These are phyloP conservation scores for Aporophyla lueneburgensis DNA, from an alignment of 2,888 invertebrate genomes.

Conservation along the genomic window DNA sequence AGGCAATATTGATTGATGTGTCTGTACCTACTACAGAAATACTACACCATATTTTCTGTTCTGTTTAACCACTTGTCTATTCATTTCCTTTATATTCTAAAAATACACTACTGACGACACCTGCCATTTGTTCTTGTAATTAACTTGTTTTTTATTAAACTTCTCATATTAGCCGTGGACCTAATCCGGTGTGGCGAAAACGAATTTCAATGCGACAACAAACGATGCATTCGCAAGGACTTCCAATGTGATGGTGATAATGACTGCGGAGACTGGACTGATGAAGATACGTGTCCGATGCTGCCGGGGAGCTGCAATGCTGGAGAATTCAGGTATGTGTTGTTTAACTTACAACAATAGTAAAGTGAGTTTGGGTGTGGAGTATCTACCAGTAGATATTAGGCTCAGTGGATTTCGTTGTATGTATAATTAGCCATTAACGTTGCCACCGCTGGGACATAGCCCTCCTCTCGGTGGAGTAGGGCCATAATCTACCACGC, in stretches of 20 bases:
- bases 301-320: constrained; percentile 92
- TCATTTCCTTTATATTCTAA: not conserved
- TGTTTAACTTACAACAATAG: not conserved
- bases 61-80: not conserved
- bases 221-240: constrained; percentile 93
- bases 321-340: constrained; percentile 93
- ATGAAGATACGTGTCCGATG: constrained; percentile 94
- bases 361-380: not conserved
- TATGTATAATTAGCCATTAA: not conserved
- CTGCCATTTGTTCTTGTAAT: not conserved
- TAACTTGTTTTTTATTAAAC: not conserved
- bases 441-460: too few species aligned
- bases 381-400: not conserved
- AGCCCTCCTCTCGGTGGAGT: too few species aligned
- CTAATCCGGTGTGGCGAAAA: constrained; percentile 93
- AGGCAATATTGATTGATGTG: not conserved
- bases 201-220: constrained; percentile 94
- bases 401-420: not conserved
- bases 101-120: not conserved
- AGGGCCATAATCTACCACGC: too few species aligned
- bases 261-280: constrained; percentile 97
- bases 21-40: too few species aligned
- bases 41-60: not conserved
- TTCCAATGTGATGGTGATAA: constrained; percentile 96
- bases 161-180: constrained; percentile 78